These are phyloP conservation scores for Agrochola litura DNA, from an alignment of 2,888 invertebrate species.

Conservation along the genomic window DNA sequence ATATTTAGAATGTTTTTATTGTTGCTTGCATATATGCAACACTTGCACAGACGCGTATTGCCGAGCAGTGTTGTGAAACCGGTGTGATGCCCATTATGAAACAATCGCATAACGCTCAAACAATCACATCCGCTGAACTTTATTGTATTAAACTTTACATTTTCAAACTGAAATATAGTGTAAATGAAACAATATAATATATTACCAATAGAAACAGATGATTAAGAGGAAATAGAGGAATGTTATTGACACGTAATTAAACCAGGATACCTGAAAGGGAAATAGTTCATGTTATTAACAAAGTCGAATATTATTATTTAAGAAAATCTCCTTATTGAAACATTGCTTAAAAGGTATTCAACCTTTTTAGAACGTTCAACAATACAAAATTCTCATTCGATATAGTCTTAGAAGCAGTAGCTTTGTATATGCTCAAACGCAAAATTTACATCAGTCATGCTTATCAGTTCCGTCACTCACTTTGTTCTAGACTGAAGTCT, in stretches of 20 bases:
- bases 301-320: not conserved
- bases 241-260: constrained; percentile 11
- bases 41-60: constrained; percentile 27
- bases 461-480: constrained; percentile 23
- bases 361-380: not conserved
- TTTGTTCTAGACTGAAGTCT: constrained; percentile 22
- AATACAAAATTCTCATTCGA: not conserved
- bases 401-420: not conserved
- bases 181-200: not conserved
- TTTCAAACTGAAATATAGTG: constrained; percentile 7
- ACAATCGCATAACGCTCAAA: constrained; percentile 47
- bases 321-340: not conserved
- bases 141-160: constrained; percentile 30
- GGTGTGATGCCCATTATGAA: constrained; percentile 55
- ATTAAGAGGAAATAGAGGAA: constrained; percentile 11
- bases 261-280: constrained; percentile 18
- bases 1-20: constrained; percentile 59
- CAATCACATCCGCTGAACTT: constrained; percentile 52
- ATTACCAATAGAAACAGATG: constrained; percentile 12
- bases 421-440: not conserved
- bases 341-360: not conserved
- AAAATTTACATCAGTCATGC: constrained; percentile 31
- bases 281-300: constrained; percentile 2
- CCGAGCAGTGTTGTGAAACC: constrained; percentile 51
- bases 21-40: constrained; percentile 38